These are phyloP conservation scores for Sebastes jordani DNA, from an alignment of 2,797 vertebrate genomes.

Conservation along the genomic window DNA sequence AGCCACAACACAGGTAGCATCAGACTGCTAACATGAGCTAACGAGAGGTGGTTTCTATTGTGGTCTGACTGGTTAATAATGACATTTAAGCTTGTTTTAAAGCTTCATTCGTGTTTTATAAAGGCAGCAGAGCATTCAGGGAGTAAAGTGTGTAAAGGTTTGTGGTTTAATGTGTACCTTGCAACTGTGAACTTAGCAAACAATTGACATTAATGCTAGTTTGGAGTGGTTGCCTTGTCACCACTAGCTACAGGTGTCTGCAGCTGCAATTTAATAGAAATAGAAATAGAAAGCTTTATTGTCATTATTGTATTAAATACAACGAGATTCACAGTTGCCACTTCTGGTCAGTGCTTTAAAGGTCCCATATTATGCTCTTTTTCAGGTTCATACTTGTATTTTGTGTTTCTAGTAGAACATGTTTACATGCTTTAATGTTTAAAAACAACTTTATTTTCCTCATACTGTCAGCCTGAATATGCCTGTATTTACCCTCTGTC, in stretches of 20 bases:
- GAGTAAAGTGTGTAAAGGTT: fast-evolving
- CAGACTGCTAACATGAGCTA: conserved; percentile 35
- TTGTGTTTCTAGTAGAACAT: no score
- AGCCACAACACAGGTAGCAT: conserved; percentile 55
- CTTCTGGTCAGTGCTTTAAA: no score
- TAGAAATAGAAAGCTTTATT: no score
- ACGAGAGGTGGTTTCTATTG: conserved; percentile 1
- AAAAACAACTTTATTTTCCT: no score
- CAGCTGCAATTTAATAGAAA: not conserved
- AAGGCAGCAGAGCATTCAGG: fast-evolving
- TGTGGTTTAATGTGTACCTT: fast-evolving
- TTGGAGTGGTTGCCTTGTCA: conserved; percentile 1
- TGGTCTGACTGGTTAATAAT: not conserved
- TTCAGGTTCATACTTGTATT: no score
- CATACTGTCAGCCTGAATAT: no score
- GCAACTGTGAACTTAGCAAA: not conserved
- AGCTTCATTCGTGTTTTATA: fast-evolving
- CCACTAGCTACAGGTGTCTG: conserved; percentile 64
- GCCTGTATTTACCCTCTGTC: no score
- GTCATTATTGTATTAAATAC: no score
- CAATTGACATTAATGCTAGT: not conserved
- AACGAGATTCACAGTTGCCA: no score
- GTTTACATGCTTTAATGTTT: fast-evolving
- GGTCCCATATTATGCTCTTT: no score
- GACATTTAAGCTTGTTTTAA: fast-evolving